A percentile compares a stretch with the other conserved stretches of the same genome.
Evolutionary conservation across 2,113 vertebrate species (phyloP).

Genomic region (Ailurus styani): DNA sequence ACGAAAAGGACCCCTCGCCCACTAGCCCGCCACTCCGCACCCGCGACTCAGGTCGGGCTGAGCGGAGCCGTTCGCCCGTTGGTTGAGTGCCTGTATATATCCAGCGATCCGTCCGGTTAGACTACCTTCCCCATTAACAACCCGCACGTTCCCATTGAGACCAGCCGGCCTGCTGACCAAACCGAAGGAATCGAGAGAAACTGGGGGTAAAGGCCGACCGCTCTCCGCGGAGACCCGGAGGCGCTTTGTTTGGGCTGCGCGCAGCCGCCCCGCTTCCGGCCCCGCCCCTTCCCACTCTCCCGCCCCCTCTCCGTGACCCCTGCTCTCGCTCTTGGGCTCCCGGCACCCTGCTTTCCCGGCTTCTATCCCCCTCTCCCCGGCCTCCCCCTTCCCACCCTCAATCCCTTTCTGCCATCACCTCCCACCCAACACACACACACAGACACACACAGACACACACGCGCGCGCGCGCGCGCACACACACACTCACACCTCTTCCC

Average conservation of each 20-base stretch:
- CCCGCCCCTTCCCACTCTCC: neutral
- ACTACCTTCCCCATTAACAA: neutral
- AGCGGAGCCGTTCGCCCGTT: accelerated
- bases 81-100: neutral
- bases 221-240: accelerated
- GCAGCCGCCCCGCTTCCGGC: neutral
- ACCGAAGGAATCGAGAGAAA: accelerated
- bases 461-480: too few relatives aligned
- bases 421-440: neutral
- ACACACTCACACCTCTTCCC: neutral
- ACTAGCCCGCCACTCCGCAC: accelerated
- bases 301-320: accelerated
- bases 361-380: accelerated
- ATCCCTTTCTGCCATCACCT: neutral
- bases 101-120: neutral
- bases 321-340: accelerated
- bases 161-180: neutral
- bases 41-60: accelerated
- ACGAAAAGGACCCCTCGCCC: neutral
- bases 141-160: neutral
- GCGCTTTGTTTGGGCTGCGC: neutral
- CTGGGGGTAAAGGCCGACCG: accelerated
- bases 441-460: too few relatives aligned
- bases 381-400: neutral
- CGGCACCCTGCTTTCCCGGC: accelerated